phyloP scores from a whole-genome alignment of 2,797 vertebrate species.

The Tokudaia muenninki region DNA sequence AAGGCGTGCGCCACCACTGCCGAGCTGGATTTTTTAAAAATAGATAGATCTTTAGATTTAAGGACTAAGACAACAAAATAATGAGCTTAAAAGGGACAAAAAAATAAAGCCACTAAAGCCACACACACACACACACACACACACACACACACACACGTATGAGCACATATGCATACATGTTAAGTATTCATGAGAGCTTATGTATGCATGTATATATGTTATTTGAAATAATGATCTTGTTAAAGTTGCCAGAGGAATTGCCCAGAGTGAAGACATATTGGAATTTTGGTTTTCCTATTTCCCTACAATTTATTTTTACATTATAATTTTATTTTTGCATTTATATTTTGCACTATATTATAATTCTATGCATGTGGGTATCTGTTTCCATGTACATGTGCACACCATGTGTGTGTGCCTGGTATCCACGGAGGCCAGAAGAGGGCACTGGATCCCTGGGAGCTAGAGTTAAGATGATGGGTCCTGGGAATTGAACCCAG shows the following conservation, averaged over 20 bases:
- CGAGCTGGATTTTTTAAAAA: too few species aligned
- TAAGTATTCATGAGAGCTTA: neutral
- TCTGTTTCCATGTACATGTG: neutral
- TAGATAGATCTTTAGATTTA: neutral
- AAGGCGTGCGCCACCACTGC: too few species aligned
- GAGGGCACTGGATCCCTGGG: neutral
- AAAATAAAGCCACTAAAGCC: neutral
- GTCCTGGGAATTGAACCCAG: neutral
- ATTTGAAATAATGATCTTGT: neutral
- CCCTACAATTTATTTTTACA: neutral
- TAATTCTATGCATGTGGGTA: neutral
- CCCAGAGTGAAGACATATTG: neutral
- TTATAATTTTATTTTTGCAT: neutral
- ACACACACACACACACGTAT: neutral
- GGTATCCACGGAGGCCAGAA: neutral
- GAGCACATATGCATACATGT: neutral
- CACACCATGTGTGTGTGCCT: neutral
- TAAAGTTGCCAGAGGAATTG: neutral
- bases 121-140: neutral
- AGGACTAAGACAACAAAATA: constrained; percentile 46
- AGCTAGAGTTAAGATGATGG: neutral
- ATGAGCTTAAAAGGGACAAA: constrained; percentile 5
- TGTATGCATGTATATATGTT: neutral
- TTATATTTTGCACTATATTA: too few species aligned
- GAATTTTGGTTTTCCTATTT: constrained; percentile 9